A percentile compares a stretch with the other conserved stretches of the same genome.
Evolutionary conservation across 1,140 invertebrate species (phyloP).

Genomic region (Globodera ellingtonae): DNA sequence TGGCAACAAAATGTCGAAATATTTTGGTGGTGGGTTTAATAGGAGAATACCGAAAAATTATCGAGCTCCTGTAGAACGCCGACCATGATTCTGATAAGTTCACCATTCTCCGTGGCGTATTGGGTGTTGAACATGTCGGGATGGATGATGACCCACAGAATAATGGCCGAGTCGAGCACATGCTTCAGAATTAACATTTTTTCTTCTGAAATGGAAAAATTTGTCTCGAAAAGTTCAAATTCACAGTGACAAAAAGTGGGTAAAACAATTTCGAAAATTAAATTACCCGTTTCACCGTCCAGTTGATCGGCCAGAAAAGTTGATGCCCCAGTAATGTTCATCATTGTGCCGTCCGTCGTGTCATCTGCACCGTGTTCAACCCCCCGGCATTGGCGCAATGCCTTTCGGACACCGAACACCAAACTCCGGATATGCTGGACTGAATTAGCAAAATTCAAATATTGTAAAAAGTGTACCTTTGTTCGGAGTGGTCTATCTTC

Average conservation of each 20-base stretch:
- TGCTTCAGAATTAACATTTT: conserved; percentile 30
- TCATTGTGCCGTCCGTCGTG: conserved; percentile 6
- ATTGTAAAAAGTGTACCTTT: too few relatives aligned
- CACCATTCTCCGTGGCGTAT: conserved; percentile 19
- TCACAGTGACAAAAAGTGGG: conserved; percentile 10
- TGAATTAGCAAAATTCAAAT: not conserved
- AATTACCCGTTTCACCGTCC: conserved; percentile 11
- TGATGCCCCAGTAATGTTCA: conserved; percentile 23
- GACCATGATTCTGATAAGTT: conserved; percentile 20
- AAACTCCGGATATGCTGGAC: conserved; percentile 30
- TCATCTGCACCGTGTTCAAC: conserved; percentile 15
- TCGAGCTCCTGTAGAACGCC: conserved; percentile 29
- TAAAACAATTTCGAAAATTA: conserved; percentile 7
- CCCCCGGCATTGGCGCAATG: conserved; percentile 12
- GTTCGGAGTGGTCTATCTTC: too few relatives aligned
- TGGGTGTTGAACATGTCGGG: conserved; percentile 25
- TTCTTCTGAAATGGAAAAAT: conserved; percentile 12
- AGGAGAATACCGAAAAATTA: conserved; percentile 23
- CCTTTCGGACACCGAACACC: conserved; percentile 19
- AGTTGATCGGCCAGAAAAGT: conserved; percentile 5
- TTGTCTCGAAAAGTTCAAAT: too few relatives aligned
- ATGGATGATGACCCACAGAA: conserved; percentile 35
- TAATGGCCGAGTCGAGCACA: conserved; percentile 37
- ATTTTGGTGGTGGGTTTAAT: too few relatives aligned
- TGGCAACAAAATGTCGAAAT: not conserved